A percentile compares a stretch with the other conserved stretches of the same genome.
phyloP scores from a whole-genome alignment of 2,888 invertebrate species.

The Eulithis prunata region DNA sequence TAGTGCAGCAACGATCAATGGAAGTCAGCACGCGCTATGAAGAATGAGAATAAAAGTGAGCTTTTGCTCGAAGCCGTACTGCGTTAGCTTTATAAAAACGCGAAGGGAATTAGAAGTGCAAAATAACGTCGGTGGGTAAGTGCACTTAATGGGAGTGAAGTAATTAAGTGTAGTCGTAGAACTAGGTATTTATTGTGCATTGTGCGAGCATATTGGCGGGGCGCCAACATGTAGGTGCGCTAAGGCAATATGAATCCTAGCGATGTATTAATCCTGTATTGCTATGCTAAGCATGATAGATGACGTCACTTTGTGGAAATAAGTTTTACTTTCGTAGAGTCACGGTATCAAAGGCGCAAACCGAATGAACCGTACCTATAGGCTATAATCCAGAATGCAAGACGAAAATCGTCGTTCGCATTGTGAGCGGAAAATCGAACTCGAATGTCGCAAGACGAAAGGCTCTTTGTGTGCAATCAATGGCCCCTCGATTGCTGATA shows the following conservation, averaged over 20 bases:
- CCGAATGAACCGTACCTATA: conserved; percentile 67
- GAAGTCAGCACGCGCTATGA: conserved; percentile 16
- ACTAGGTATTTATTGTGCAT: conserved; percentile 78
- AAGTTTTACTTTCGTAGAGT: conserved; percentile 33
- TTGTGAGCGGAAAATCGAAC: conserved; percentile 75
- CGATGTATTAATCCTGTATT: conserved; percentile 71
- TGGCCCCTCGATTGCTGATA: conserved; percentile 79
- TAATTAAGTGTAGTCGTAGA: conserved; percentile 75
- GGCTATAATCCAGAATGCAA: conserved; percentile 74
- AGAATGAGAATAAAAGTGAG: conserved; percentile 11
- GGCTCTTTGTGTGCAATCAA: conserved; percentile 77
- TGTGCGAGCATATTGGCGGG: conserved; percentile 71
- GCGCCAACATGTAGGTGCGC: conserved; percentile 63
- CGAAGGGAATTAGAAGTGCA: conserved; percentile 22
- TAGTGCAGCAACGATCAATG: conserved; percentile 25
- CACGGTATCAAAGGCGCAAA: conserved; percentile 31
- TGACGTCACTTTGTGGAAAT: conserved; percentile 46
- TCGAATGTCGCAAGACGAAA: conserved; percentile 54
- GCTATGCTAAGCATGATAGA: conserved; percentile 59
- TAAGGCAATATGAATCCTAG: conserved; percentile 72
- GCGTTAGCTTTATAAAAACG: conserved; percentile 4
- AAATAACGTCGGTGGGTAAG: conserved; percentile 38
- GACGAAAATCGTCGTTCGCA: conserved; percentile 74
- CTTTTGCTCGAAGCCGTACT: background rate
- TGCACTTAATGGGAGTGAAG: conserved; percentile 69